Conservation (phyloP, 2,888 invertebrate genomes). For the Lochmaea crataegi region DNA sequence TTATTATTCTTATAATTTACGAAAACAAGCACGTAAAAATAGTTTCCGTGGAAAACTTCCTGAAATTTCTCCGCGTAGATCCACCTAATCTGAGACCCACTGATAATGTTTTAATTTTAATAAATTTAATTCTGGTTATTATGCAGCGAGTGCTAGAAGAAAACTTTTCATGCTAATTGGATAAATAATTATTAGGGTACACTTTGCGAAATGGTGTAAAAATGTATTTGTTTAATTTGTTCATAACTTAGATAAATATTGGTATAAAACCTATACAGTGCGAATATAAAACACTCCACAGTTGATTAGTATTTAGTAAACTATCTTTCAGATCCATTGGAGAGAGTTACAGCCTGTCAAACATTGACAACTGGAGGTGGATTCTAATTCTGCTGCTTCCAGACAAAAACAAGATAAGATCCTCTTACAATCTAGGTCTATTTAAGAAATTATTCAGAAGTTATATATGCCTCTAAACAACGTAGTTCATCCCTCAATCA, state of each 20-base stretch:
- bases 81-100: conserved; percentile 18
- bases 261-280: background rate
- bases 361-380: too few species aligned
- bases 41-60: conserved; percentile 30
- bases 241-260: background rate
- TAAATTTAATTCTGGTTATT: conserved; percentile 28
- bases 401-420: too few species aligned
- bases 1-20: conserved; percentile 51
- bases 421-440: too few species aligned
- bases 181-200: conserved; percentile 6
- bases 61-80: conserved; percentile 2
- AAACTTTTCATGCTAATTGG: conserved; percentile 30
- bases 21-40: conserved; percentile 38
- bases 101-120: conserved; percentile 39
- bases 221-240: background rate
- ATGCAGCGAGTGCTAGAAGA: conserved; percentile 3
- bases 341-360: too few species aligned
- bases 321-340: too few species aligned
- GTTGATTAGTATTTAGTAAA: too few species aligned
- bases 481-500: too few species aligned
- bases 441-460: too few species aligned
- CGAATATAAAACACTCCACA: background rate
- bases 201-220: conserved; percentile 13
- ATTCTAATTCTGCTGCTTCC: too few species aligned
- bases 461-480: too few species aligned